Base-by-base conservation (phyloP, 2,888 invertebrate genomes). In the Chelonus formosanus region DNA sequence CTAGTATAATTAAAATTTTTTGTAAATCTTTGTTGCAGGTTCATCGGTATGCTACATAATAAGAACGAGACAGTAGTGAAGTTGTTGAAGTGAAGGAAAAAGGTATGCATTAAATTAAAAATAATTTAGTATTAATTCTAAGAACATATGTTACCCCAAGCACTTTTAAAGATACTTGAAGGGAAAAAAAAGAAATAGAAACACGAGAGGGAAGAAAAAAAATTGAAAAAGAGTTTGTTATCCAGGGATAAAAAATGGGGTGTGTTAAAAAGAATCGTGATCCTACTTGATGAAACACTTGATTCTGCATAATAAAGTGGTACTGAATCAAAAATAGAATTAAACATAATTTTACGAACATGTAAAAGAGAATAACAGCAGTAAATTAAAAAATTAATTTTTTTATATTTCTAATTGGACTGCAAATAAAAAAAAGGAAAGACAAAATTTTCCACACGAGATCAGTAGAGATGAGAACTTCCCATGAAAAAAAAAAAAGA, bases 221-320 rank as follows among this genome's bases (percentile, higher is more conserved):
- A 40, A 35, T 3, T 34, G 35, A 5, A 60, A 32, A 36, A 60
- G 8, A 50, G 35, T 50, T n/a, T 36, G 5, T 32, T 48, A 32
- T 7, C 4, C 3, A 31, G 52, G 52, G 34, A 32, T 32, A 32
- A 52, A 32, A 10, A 34, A 47, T 35, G 34, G 47, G 48, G 20
- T 48, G 34, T n/a, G 10, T 31, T 57, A 58, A 64, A 52, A 64
- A 64, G 64, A 64, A 48, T 64, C 50, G 50, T 57, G 64, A 70
- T 69, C 59, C 68, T 67, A 68, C 72, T 71, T 65, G 67, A 69
- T 62, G 72, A 69, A 67, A 71, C 68, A 71, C 72, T 72, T 72
- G 70, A 72, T 72, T 68, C 63, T 63, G 58, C 67, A 68, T 67
- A 68, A 72, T 71, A 65, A 72, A 71, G 72, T 69, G 70, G 69